These are phyloP conservation scores for Xiphophorus couchianus DNA, from an alignment of 2,113 vertebrate genomes.

Conservation along the genomic window DNA sequence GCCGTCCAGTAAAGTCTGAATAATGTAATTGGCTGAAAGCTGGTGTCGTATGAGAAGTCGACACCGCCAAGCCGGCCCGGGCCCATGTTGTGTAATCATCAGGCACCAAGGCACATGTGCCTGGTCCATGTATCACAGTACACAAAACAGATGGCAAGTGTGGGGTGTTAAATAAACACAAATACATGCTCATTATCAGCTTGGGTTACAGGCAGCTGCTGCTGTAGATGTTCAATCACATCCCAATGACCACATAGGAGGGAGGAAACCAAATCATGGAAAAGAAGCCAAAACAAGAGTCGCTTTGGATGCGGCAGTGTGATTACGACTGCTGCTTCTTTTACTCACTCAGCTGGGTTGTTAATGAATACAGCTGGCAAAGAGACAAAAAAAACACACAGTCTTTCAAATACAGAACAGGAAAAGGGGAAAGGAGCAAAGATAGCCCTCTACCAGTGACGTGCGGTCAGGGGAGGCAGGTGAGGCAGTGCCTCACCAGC, in stretches of 20 bases:
- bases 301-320: background rate
- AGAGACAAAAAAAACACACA: slow-evolving; percentile 10
- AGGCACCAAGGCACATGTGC: slow-evolving; percentile 60
- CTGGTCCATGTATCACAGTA: slow-evolving; percentile 64
- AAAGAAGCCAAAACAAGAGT: slow-evolving; percentile 2
- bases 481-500: too few species aligned
- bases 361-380: slow-evolving; percentile 35
- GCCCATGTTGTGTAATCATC: slow-evolving; percentile 70
- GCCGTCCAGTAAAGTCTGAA: slow-evolving; percentile 51
- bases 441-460: background rate
- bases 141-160: slow-evolving; percentile 74
- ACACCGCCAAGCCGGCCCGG: slow-evolving; percentile 29
- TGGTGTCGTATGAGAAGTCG: slow-evolving; percentile 56
- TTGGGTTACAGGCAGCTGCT: slow-evolving; percentile 72
- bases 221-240: slow-evolving; percentile 39
- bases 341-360: slow-evolving; percentile 21
- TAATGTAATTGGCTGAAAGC: slow-evolving; percentile 46
- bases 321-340: background rate
- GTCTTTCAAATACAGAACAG: slow-evolving; percentile 10
- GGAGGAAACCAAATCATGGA: slow-evolving; percentile 18
- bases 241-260: background rate
- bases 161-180: slow-evolving; percentile 75
- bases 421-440: background rate
- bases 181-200: slow-evolving; percentile 62
- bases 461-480: too few species aligned